Base-by-base conservation (phyloP, 2,888 invertebrate genomes). In the Troides helena region DNA sequence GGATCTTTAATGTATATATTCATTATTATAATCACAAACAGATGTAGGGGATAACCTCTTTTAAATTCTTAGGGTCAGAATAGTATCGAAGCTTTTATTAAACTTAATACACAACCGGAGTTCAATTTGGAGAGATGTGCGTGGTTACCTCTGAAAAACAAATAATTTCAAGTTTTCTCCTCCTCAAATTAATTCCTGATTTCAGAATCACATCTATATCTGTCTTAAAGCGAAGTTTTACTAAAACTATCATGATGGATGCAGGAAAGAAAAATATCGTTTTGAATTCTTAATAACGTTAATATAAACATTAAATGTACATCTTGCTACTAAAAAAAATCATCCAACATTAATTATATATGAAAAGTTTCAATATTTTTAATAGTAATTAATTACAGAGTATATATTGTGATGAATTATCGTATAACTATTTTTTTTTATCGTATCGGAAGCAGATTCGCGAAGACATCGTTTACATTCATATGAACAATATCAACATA, bases 31-130 rank as follows among this genome's bases (percentile, higher is more conserved):
- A 39, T 53, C 60, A 43, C 18, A 56, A 64, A 7, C 39, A n/a
- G 25, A 43, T 17, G 23, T 21, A 17, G 21, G 23, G 17, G 36
- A 25, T 18, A 25, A 17, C 17, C 25, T 57, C 14, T 12, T 25
- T 0, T 56, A 57, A 10, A 14, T 50, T 56, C 30, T 65, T 61
- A 7, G 61, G 61, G 17, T 21, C 65, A 36, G 30, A 65, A 61
- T 43, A 65, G n/a, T 61, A 53, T 53, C 36, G 61, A 17, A 43
- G 62, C 65, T 53, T 46, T 62, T 25, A 67, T 62, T 23, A 53
- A 61, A 58, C 39, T 60, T 46, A 62, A 58, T 58, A 69, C 65
- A 69, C 69, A 69, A 69, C 69, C 69, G 65, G 62, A 65, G 69
- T 66, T 50, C 14, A 46, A 50, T 60, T 43, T 14, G 17, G 43